phyloP scores from a whole-genome alignment of 2,888 invertebrate genomes.

The Drosophila mulleri region DNA sequence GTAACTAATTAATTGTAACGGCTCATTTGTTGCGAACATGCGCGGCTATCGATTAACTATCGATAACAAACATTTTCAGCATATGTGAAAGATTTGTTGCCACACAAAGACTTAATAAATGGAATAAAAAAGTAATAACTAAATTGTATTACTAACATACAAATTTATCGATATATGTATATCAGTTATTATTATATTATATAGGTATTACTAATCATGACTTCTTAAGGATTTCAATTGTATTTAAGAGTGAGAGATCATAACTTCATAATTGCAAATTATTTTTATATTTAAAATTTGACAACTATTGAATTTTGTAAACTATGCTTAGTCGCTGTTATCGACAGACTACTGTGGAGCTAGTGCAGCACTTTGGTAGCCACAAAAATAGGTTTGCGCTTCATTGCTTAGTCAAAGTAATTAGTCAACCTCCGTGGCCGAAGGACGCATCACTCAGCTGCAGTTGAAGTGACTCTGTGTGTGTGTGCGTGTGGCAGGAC shows the following conservation, averaged over 20 bases:
- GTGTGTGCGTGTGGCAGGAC: conserved; percentile 44
- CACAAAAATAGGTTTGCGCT: not conserved
- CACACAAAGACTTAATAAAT: no score
- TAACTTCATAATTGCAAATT: no score
- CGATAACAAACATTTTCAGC: not conserved
- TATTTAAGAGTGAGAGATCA: no score
- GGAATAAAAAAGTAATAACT: no score
- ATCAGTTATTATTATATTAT: no score
- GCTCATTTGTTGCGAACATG: not conserved
- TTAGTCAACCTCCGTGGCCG: conserved; percentile 62
- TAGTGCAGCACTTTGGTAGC: not conserved
- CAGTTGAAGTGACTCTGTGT: conserved; percentile 32
- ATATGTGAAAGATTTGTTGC: not conserved
- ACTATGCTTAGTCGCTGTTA: no score
- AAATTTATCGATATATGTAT: no score
- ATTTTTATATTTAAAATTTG: no score
- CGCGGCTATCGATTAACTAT: conserved; percentile 1
- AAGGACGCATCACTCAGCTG: conserved; percentile 56
- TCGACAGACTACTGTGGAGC: conserved; percentile 8
- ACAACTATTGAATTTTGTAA: no score
- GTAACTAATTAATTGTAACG: not conserved
- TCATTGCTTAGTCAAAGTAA: conserved; percentile 45
- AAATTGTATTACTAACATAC: no score
- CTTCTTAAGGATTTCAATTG: no score
- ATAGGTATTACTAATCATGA: no score